Percentiles rank a stretch among this genome's conserved stretches.
These are phyloP conservation scores for Miniopterus natalensis DNA, from an alignment of 2,113 vertebrate species.

Conservation along the genomic window DNA sequence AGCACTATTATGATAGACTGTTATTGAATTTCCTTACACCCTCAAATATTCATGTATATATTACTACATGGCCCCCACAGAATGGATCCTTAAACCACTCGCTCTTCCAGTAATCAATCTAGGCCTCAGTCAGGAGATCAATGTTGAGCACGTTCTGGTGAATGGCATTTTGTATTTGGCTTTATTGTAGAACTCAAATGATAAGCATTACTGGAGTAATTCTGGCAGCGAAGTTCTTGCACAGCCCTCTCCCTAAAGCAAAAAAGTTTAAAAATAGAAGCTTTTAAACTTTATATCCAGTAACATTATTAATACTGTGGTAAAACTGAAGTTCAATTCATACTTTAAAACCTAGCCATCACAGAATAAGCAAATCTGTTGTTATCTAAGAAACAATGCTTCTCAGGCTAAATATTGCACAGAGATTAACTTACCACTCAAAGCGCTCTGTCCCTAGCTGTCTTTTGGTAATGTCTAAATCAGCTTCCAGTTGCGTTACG, in stretches of 20 bases:
- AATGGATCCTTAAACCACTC: slow-evolving; percentile 60
- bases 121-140: slow-evolving; percentile 78
- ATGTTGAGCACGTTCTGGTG: slow-evolving; percentile 80
- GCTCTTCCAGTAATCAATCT: slow-evolving; percentile 80
- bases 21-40: not conserved
- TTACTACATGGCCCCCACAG: slow-evolving; percentile 40
- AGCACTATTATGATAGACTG: not conserved
- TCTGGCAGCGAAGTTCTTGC: slow-evolving; percentile 85
- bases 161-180: slow-evolving; percentile 80
- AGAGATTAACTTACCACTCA: slow-evolving; percentile 88
- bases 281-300: slow-evolving; percentile 44
- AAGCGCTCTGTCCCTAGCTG: slow-evolving; percentile 90
- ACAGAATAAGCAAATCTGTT: not conserved
- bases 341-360: slow-evolving; percentile 51
- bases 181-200: slow-evolving; percentile 84
- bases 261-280: not conserved
- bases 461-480: slow-evolving; percentile 89
- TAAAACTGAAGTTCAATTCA: not conserved
- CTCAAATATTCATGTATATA: slow-evolving; percentile 37
- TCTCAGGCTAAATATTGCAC: slow-evolving; percentile 14
- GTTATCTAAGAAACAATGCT: slow-evolving; percentile 50
- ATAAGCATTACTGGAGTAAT: slow-evolving; percentile 74
- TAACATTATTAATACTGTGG: not conserved
- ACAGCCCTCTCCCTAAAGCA: slow-evolving; percentile 86
- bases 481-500: slow-evolving; percentile 87